Base-by-base conservation (phyloP, 2,888 invertebrate species). In the Cheilosia vulpina region DNA sequence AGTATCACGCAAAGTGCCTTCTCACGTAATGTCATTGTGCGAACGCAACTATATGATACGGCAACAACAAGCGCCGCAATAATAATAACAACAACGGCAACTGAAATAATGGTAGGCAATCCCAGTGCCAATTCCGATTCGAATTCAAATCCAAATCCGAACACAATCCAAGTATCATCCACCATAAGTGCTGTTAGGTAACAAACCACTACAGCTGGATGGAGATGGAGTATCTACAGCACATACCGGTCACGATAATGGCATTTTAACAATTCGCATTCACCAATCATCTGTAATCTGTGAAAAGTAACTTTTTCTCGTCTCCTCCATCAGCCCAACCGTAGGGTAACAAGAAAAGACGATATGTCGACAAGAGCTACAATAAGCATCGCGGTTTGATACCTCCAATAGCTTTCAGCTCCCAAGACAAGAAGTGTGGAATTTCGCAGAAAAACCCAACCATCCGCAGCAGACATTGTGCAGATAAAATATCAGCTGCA, bases 171-270 rank as follows among this genome's bases (percentile, higher is more conserved):
- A 66, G 43, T 55, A 53, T 38, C 58, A 55, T 65, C 65, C 57
- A 47, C 45, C 69, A 47, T 71, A 80, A 80, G 80, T 71, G 84
- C 75, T 71, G 75, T 84, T 84, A 71, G 75, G 83, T 83, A 83
- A 83, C 79, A 79, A 83, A 79, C 83, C 83, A 75, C 79, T 17
- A 68, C 38, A 65, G 53, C 11, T 34, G 19, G 17, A 19, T 34
- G n/a, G 17, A 19, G 50, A 19, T 50, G 50, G 50, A 13, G 21
- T 21, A 13, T 9, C 79, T 24, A 53, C 17, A 17, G 17, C 60
- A 60, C 75, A 84, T 80, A 80, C 80, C 75, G 69, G 84, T 84
- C 84, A 84, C 84, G 84, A 84, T 84, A 80, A 80, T 84, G 84
- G 80, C 84, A 84, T 84, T 84, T 84, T 75, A 84, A 84, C 83